phyloP scores from a whole-genome alignment of 2,113 vertebrate species.

The Catagonus wagneri region DNA sequence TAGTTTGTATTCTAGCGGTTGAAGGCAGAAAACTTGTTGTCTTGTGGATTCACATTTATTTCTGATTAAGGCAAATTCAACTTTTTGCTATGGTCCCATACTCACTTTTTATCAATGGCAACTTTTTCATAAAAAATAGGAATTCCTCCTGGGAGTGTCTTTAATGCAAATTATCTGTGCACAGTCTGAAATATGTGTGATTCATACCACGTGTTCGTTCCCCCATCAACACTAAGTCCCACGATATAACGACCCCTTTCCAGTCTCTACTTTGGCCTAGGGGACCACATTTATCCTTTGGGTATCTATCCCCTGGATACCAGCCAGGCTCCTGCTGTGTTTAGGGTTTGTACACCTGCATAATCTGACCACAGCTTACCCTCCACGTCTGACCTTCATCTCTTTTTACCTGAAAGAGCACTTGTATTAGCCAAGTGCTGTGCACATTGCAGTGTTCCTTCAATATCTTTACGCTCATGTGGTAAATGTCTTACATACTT shows the following conservation, averaged over 20 bases:
- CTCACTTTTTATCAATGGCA: slow-evolving; percentile 66
- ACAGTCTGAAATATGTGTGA: slow-evolving; percentile 59
- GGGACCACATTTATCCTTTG: slow-evolving; percentile 25
- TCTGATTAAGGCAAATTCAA: neutral
- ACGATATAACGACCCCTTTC: slow-evolving; percentile 43
- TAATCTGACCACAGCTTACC: neutral
- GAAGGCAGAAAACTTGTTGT: neutral
- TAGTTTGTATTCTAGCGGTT: neutral
- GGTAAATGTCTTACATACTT: neutral
- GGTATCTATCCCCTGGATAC: neutral
- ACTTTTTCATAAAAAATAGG: slow-evolving; percentile 61
- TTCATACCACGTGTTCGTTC: slow-evolving; percentile 67
- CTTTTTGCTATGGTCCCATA: neutral
- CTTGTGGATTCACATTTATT: neutral
- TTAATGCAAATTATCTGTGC: slow-evolving; percentile 68
- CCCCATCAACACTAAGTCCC: slow-evolving; percentile 29
- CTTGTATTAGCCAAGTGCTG: neutral
- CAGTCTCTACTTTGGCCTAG: slow-evolving; percentile 6
- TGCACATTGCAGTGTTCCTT: too few relatives aligned
- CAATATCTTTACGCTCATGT: neutral
- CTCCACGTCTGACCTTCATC: neutral
- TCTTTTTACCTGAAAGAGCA: neutral
- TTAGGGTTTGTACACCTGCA: neutral
- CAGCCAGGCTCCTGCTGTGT: neutral
- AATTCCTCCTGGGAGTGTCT: slow-evolving; percentile 24